Evolutionary conservation across 35 echinoderm and acorn worm species (phyloP), one percentile per base, ranked within the genome.

Genomic region (Apostichopus japonicus): DNA sequence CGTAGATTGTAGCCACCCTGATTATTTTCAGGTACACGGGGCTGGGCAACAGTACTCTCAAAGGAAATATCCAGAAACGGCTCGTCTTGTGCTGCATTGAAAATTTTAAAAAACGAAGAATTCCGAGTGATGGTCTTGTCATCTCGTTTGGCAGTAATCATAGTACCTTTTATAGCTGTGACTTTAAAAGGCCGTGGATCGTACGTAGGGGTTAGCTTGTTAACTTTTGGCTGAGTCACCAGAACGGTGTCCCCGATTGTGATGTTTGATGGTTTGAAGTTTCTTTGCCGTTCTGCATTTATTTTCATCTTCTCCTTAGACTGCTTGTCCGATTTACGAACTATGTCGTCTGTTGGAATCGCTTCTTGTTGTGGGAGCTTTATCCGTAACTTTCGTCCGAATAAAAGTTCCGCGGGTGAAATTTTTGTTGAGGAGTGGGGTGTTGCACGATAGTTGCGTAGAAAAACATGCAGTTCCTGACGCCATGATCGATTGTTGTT

Each of bases 101-200:
- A 84, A 6, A 55, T 17, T 54, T 94, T 91, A 14, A 91, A 90
- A 44, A 77, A 84, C 63, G 93, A 91, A 7, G 87, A 91, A 76
- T 94, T 94, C 17, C 93, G 77, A 65, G 93, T 94, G 73, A 94
- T 91, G n/a, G 44, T 84, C 11, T 90, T 75, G 15, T 59, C 87
- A 70, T 91, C 22, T 19, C n/a, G 33, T 17, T 19, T 19, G 24
- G 93, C 93, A 21, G 87, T 94, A 58, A 94, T 91, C 93, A 94
- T 94, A 6, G 73, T 53, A 21, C 93, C 88, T 21, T 94, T 94
- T 33, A 27, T 91, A 4, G 23, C 44, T n/a, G 65, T 91, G 72
- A 94, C 63, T 21, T 8, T 84, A 55, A 91, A 94, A 24, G 93
- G 87, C 53, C 63, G 19, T 6, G 88, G 87, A 15, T 91, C 77